Evolutionary conservation across 2,113 vertebrate genomes (phyloP), one percentile per base, ranked within the genome.

Genomic region (Daboia siamensis): DNA sequence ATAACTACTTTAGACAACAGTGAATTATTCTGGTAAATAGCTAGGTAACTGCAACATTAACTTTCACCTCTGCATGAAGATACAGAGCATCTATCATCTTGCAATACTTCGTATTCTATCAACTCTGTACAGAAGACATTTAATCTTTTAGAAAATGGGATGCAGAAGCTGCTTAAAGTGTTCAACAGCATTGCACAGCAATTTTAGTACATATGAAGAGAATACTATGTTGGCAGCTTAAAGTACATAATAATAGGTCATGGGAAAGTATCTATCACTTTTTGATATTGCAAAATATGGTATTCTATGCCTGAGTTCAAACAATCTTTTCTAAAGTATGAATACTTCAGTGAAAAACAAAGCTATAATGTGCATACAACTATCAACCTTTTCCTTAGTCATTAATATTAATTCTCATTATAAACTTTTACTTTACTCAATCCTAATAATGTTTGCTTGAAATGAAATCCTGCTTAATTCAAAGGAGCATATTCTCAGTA

Each of bases 71-170:
- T 89, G 56, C n/a, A 64, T 90, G n/a, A 64, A 86, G 88, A 90
- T 90, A 21, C 0, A 17, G 88, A 48, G 3, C 93, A 89, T 86
- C 90, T 93, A 61, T 89, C 87, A 91, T 93, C 24, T n/a, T 93
- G 74, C 91, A 91, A 87, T 55, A 44, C n/a, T 84, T 93, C 92
- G 84, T 90, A 91, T 84, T 13, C 61, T 91, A 89, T 85, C 69
- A 86, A 64, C 20, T 57, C n/a, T 93, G 87, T 85, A 54, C 7
- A 89, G 93, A 24, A 61, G 17, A 88, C 17, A 33, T 86, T 15
- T 91, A 91, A 93, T 55, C 90, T 91, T 86, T 89, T 17, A 89
- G 74, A 46, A 91, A 91, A 91, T 89, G n/a, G 46, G 56, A 93
- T 90, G n/a, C 20, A 17, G 69, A 54, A 91, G 90, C 55, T 52